Percentiles rank a stretch among this genome's conserved stretches.
Evolutionary conservation across 2,113 vertebrate species (phyloP).

Genomic region (Hirundichthys speculiger): DNA sequence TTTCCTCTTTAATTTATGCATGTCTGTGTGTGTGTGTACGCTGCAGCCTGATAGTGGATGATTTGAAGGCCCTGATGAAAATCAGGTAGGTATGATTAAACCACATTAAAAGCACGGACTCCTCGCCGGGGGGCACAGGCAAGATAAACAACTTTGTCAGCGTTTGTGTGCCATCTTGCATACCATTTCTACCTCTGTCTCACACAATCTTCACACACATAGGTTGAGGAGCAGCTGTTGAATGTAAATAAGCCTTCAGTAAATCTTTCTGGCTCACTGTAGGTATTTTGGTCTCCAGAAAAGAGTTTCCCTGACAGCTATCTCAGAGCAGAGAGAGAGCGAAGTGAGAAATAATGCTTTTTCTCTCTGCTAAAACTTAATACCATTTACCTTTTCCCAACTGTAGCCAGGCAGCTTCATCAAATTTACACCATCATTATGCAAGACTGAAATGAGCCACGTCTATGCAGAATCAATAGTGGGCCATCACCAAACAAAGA

Average conservation of each 20-base stretch:
- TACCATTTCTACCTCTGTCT: conserved; percentile 21
- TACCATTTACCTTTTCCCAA: conserved; percentile 18
- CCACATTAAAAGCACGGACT: conserved; percentile 22
- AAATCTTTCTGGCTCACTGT: conserved; percentile 44
- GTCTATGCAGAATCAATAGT: neutral
- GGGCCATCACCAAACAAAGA: neutral
- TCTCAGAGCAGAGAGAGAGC: conserved; percentile 19
- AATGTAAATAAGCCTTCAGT: conserved; percentile 27
- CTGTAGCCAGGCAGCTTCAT: conserved; percentile 17
- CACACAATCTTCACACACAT: neutral
- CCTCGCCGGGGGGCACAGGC: conserved; percentile 16
- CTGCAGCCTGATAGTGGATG: conserved; percentile 29
- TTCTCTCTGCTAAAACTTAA: conserved; percentile 1
- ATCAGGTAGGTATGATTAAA: conserved; percentile 40
- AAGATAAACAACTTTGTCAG: conserved; percentile 23
- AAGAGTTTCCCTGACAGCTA: conserved; percentile 20
- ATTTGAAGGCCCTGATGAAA: conserved; percentile 27
- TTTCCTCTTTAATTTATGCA: neutral
- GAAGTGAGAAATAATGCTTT: conserved; percentile 18
- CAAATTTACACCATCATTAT: conserved; percentile 23
- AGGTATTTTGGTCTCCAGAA: conserved; percentile 43
- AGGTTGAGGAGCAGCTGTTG: conserved; percentile 40
- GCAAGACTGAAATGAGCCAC: neutral
- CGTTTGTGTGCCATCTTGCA: conserved; percentile 18
- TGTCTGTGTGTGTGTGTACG: conserved; percentile 5